Base-by-base conservation (phyloP, 2,113 vertebrate genomes). In the Laterallus jamaicensis region DNA sequence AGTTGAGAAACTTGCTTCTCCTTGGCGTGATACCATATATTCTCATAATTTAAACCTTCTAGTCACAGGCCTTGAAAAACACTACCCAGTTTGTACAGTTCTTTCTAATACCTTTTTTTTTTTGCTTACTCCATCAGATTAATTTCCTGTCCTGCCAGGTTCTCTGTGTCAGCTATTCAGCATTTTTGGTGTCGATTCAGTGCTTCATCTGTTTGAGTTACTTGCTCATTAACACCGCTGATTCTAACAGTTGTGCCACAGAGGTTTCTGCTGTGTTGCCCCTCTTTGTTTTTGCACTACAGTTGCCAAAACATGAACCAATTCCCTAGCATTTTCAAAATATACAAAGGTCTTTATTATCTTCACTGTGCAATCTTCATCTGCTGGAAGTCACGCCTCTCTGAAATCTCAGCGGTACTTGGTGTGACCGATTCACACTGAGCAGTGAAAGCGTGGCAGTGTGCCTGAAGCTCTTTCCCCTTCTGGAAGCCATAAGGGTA, bases 391-490 rank as follows among this genome's bases (percentile, higher is more conserved):
- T 56, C 58, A 6, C 1, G 1, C 2, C 17, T 56, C 15, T 71
- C 62, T 63, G 49, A 68, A 79, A 79, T 42, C 62, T 55, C n/a
- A 40, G 39, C 2, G 16, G 39, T 25, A 58, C 31, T 37, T 0
- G 0, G 6, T 13, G 18, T 75, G 75, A 70, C 17, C 0, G 4
- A 37, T 60, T 73, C 44, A 67, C 26, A 31, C 19, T 1, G 8
- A 90, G 39, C 26, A 66, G 7, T 0, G 0, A 69, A 11, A 66
- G 39, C 0, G 0, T 2, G 7, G 40, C 52, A 32, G 39, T 10
- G 26, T 40, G 63, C 35, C 68, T 52, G 54, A n/a, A 82, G 44
- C 10, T 62, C 59, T 49, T 4, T 54, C 6, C 15, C 31, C 5
- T 52, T 69, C 86, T 35, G 18, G 40, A 55, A 63, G 26, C 18